These are phyloP conservation scores for Anagyrus pseudococci DNA, from an alignment of 2,888 invertebrate species.

Conservation along the genomic window DNA sequence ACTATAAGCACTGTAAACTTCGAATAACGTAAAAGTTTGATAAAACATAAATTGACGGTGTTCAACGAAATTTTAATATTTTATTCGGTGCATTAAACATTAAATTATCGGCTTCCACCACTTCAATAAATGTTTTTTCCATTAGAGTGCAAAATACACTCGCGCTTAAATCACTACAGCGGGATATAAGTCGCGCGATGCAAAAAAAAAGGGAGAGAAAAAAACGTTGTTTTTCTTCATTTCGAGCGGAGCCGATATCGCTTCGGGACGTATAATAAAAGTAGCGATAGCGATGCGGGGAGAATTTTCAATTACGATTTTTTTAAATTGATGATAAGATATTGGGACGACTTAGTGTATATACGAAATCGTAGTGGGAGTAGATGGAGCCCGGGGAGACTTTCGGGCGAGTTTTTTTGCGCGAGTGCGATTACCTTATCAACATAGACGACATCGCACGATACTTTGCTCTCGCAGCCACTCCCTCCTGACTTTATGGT, in stretches of 20 bases:
- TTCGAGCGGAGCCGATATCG: background rate
- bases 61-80: too few relatives aligned
- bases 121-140: background rate
- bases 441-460: slow-evolving; percentile 7
- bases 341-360: background rate
- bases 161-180: slow-evolving; percentile 7
- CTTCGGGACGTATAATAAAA: background rate
- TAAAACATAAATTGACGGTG: too few relatives aligned
- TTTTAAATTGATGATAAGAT: slow-evolving; percentile 14
- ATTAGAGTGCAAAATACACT: too few relatives aligned
- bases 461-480: too few relatives aligned
- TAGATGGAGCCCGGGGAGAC: background rate
- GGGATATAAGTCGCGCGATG: background rate
- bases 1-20: too few relatives aligned
- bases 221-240: slow-evolving; percentile 14
- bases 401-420: slow-evolving; percentile 1
- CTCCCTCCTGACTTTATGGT: slow-evolving; percentile 4
- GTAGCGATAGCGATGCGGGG: background rate
- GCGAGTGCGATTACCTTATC: slow-evolving; percentile 22
- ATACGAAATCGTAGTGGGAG: background rate
- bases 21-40: too few relatives aligned
- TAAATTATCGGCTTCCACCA: too few relatives aligned
- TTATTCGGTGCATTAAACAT: too few relatives aligned
- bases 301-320: slow-evolving; percentile 24
- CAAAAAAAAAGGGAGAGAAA: background rate